Base-by-base conservation (phyloP, 2,797 vertebrate genomes). In the Sebastes oblongus region DNA sequence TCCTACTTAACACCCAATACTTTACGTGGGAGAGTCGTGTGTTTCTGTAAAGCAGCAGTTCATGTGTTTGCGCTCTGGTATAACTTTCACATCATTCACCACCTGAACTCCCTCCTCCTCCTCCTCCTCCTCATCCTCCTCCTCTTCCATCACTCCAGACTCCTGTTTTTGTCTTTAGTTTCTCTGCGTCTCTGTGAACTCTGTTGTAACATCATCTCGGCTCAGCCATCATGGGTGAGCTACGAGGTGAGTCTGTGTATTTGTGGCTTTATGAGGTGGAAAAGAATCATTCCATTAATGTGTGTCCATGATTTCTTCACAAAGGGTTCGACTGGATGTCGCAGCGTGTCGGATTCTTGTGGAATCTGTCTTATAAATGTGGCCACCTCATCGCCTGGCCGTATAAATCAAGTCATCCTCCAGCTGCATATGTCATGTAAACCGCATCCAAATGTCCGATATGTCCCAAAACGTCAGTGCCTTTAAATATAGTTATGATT, bases 151-250 rank as follows among this genome's bases (percentile, higher is more conserved):
- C 11, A 39, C 81, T 67, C n/a, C 61, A 66, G 39, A 7, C 85
- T 62, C 69, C 84, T 91, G 87, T 13, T 89, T 91, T 86, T 54
- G 72, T 86, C 77, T 77, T 88, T 8, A 55, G 6, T 50, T 22
- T 78, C 77, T 46, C 42, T 46, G 13, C 13, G 5, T 78, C 77
- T 50, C 42, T 18, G 14, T 18, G 11, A 50, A 50, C 61, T 34
- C 24, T 32, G 60, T 61, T 73, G 80, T 79, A 85, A 90, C 82
- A 81, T 82, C 75, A 82, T 82, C 82, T 70, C 13, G 0, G 30
- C 75, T 81, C 36, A 55, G 75, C 42, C 3, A 83, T 65, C 67
- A n/a, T 24, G 69, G 16, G 46, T 30, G 78, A 83, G 72, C 69
- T 52, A 30, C 66, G 80, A 84, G 66, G 22, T 27, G 10, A 66